Conservation (phyloP, 2,113 vertebrate genomes). For the Pluvianellus socialis region DNA sequence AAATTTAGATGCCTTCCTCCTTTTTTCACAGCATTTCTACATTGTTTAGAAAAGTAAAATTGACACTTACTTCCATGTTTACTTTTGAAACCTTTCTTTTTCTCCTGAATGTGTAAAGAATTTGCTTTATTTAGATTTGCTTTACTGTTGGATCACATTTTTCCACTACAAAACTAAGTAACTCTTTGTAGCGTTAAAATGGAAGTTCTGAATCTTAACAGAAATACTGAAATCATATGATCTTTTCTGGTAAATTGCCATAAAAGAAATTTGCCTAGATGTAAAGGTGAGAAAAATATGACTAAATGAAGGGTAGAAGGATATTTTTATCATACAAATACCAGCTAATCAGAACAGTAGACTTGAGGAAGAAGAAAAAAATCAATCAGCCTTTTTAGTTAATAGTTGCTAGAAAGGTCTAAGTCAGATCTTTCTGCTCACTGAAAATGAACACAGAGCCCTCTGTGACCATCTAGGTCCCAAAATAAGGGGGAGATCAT, state of each 20-base stretch:
- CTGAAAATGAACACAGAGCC: neutral
- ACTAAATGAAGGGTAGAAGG: neutral
- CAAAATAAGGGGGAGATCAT: neutral
- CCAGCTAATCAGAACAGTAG: neutral
- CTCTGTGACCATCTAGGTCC: neutral
- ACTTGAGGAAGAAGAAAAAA: neutral
- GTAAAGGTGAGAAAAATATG: neutral
- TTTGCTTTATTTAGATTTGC: neutral
- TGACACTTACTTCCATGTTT: neutral
- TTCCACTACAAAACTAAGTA: neutral
- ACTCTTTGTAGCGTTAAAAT: neutral
- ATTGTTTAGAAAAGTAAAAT: neutral
- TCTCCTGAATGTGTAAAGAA: neutral
- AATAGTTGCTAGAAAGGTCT: neutral
- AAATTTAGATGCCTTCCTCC: neutral
- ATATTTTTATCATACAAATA: neutral
- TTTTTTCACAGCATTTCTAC: neutral
- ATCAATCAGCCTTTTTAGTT: neutral
- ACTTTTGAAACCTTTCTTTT: neutral
- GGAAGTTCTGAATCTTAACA: neutral
- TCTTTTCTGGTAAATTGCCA: neutral
- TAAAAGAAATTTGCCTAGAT: neutral
- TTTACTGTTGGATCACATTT: neutral
- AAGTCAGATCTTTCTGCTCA: neutral
- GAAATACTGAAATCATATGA: neutral